Evolutionary conservation across 2,888 invertebrate genomes (phyloP), one percentile per base, ranked within the genome.

Genomic region (Limulus polyphemus): DNA sequence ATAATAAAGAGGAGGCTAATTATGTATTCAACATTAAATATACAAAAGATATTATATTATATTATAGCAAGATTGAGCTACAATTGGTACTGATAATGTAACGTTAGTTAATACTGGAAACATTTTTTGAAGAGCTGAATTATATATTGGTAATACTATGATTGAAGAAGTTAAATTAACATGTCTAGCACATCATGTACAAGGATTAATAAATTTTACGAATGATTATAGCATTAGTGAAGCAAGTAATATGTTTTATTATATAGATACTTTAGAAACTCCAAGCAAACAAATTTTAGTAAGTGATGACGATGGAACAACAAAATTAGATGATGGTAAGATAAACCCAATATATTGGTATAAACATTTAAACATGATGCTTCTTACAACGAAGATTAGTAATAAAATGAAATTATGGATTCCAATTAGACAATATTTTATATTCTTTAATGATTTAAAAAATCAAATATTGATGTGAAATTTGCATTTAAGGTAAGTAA

Each of bases 231-330:
- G n/a, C 12, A 13, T n/a, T n/a, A n/a, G n/a, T n/a, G n/a, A n/a
- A n/a, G n/a, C n/a, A n/a, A n/a, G n/a, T n/a, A n/a, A n/a, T 12
- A 7, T 59, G 48, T 14, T 59, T 9, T 59, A 55, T 14, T 59
- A 17, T 11, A 49, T 59, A 2, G 48, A 49, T 12, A 59, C 55
- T 5, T 48, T 14, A 4, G 4, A 2, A 32, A 32, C 32, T 32
- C 32, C 4, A 32, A 32, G 32, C 4, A 32, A 32, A 32, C 32
- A 32, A 32, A 32, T 32, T 32, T 32, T 32, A 32, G 32, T 32
- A 32, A 32, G 4, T 4, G 32, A 32, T 32, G 4, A 4, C 32
- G 4, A 32, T 32, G 32, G 32, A 32, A 32, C 32, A 32, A 32
- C 32, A 32, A 32, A 32, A 32, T 32, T n/a, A 32, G 2, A 4